A percentile compares a stretch with the other conserved stretches of the same genome.
Conservation (phyloP, 2,888 invertebrate genomes). For the Eupeodes latifasciatus region DNA sequence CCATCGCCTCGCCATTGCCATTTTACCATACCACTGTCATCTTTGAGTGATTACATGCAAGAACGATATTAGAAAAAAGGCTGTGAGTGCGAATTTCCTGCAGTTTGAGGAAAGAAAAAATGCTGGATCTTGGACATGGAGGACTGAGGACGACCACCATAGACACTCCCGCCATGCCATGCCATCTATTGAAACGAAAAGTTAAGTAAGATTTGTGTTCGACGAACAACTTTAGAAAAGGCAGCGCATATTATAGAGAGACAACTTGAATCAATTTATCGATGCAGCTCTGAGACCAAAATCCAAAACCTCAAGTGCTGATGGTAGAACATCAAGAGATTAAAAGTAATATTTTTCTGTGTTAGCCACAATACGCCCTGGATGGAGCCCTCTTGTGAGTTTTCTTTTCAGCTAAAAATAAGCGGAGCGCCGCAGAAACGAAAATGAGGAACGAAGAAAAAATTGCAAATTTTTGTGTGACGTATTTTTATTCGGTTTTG, state of each 20-base stretch:
- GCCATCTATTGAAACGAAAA: neutral
- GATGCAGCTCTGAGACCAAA: slow-evolving; percentile 20
- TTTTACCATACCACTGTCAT: slow-evolving; percentile 23
- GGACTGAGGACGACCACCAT: slow-evolving; percentile 11
- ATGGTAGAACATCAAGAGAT: slow-evolving; percentile 30
- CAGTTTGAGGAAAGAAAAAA: slow-evolving; percentile 11
- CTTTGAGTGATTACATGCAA: slow-evolving; percentile 69
- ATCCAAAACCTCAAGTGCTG: slow-evolving; percentile 12
- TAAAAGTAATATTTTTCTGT: slow-evolving; percentile 49
- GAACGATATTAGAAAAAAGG: slow-evolving; percentile 31
- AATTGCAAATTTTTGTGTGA: no score
- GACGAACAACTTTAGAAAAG: slow-evolving; percentile 48
- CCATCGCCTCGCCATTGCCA: neutral
- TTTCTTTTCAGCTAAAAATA: neutral
- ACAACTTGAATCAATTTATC: slow-evolving; percentile 60
- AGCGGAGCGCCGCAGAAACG: no score
- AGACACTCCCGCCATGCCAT: neutral
- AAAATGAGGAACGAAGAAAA: no score
- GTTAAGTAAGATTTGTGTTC: slow-evolving; percentile 71
- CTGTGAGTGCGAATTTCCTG: neutral
- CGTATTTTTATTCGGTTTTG: no score
- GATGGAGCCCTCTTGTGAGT: neutral
- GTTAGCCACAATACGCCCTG: neutral
- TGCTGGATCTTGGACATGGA: neutral
- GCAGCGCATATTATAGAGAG: slow-evolving; percentile 20